Base-by-base conservation (phyloP, 2,797 vertebrate species). In the Loris lydekkerianus region DNA sequence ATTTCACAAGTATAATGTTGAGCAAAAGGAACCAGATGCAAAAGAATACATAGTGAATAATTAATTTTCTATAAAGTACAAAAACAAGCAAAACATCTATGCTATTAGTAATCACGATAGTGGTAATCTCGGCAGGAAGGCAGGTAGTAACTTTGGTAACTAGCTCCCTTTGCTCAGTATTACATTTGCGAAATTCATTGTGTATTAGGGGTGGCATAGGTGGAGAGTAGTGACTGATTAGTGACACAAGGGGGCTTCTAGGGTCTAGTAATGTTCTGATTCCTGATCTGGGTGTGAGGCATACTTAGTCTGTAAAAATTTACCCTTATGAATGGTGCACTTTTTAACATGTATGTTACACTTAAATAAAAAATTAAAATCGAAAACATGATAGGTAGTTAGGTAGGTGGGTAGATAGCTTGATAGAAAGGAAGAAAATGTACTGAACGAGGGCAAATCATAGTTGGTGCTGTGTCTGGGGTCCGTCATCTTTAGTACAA, bases 121-220 rank as follows among this genome's bases (percentile, higher is more conserved):
- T 80, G 70, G 21, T 88, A 80, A 91, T 10, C 63, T 65, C 70
- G 20, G 40, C 53, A 13, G 23, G 17, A 27, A 37, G n/a, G 18
- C 3, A 31, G 17, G 25, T 76, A 56, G 13, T 60, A 84, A 77
- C 37, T 80, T 93, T 69, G 77, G 49, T 7, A 84, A 53, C 31
- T 92, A 67, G 25, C 14, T 95, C 23, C 18, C 70, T 88, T 96
- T 93, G 15, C 17, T 86, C 49, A 89, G 6, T 1, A 46, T 77
- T 94, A 65, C 31, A 34, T 80, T 80, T 94, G 5, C 63, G 43
- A 96, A 92, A 85, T 75, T 85, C 31, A 91, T 85, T 58, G 9
- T 84, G 46, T 69, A 7, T 53, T 21, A 7, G 31, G 11, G 5
- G 43, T 46, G 43, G 43, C 43, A 46, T 46, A 46, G 14, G 2